A percentile compares a stretch with the other conserved stretches of the same genome.
Evolutionary conservation across 2,797 vertebrate genomes (phyloP).

Genomic region (Leuciscus waleckii): DNA sequence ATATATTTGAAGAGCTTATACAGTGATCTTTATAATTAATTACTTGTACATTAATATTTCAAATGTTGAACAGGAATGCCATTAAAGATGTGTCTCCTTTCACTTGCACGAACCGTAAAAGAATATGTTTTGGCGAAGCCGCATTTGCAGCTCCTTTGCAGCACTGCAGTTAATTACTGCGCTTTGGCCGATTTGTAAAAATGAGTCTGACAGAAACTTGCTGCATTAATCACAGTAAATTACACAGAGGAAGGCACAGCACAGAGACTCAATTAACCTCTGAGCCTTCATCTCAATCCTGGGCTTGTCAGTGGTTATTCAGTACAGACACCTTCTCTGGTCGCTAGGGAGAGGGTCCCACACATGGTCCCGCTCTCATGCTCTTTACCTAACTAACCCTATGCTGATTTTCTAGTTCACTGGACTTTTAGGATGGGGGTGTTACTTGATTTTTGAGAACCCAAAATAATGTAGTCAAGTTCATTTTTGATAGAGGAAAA

Average conservation of each 20-base stretch:
- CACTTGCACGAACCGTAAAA: constrained; percentile 24
- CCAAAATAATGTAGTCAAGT: constrained; percentile 1
- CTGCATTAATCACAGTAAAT: constrained; percentile 84
- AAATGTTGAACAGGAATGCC: not conserved
- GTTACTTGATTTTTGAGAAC: constrained; percentile 7
- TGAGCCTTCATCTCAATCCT: constrained; percentile 74
- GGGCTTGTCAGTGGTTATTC: constrained; percentile 71
- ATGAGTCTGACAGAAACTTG: constrained; percentile 79
- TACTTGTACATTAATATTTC: not conserved
- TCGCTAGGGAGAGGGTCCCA: constrained; percentile 64
- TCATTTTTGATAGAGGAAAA: constrained; percentile 28
- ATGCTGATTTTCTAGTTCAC: constrained; percentile 33
- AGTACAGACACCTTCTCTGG: constrained; percentile 65
- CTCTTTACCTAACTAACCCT: constrained; percentile 4
- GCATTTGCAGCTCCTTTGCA: constrained; percentile 25
- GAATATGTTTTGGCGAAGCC: constrained; percentile 5
- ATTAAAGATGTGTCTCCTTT: not conserved
- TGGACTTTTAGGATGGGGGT: constrained; percentile 31
- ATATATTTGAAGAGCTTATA: not conserved
- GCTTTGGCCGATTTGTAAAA: constrained; percentile 77
- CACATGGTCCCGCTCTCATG: constrained; percentile 46
- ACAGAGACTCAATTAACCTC: constrained; percentile 83
- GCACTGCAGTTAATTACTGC: constrained; percentile 72
- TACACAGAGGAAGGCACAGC: constrained; percentile 79
- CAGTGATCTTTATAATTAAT: not conserved